A percentile compares a stretch with the other conserved stretches of the same genome.
phyloP scores from a whole-genome alignment of 2,797 vertebrate species.

The Lophotriccus pileatus region DNA sequence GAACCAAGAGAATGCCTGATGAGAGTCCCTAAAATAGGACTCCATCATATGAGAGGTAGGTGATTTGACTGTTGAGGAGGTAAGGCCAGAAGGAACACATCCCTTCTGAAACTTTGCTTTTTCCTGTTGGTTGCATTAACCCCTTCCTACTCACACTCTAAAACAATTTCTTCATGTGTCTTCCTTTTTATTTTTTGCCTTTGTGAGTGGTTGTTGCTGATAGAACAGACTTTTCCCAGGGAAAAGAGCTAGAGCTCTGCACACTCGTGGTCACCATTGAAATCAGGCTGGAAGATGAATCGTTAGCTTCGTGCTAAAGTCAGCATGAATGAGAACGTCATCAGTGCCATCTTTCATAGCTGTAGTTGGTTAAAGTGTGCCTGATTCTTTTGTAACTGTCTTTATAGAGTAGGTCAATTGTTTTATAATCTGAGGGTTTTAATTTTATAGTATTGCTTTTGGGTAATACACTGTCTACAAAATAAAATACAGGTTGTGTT shows the following conservation, averaged over 20 bases:
- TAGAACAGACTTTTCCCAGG: neutral
- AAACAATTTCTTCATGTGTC: neutral
- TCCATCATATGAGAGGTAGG: neutral
- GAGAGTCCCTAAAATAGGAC: neutral
- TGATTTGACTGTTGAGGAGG: neutral
- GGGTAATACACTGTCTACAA: neutral
- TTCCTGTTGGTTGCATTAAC: neutral
- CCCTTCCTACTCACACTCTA: neutral
- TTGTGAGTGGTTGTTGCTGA: neutral
- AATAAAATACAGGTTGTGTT: neutral
- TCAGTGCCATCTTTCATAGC: rapidly evolving
- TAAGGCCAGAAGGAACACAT: neutral
- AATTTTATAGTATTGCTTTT: neutral
- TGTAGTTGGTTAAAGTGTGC: neutral
- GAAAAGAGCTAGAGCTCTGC: neutral
- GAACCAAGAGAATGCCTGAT: neutral
- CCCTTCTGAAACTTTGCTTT: neutral
- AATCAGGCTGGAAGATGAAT: neutral
- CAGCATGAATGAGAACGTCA: neutral
- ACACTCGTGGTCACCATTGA: rapidly evolving
- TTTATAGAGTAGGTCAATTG: neutral
- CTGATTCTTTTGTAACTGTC: neutral
- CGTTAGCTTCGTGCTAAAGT: neutral
- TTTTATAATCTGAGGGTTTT: neutral
- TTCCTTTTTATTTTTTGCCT: neutral